Percentiles rank a stretch among this genome's conserved stretches.
phyloP scores from a whole-genome alignment of 2,113 vertebrate genomes.

The Mola mola region DNA sequence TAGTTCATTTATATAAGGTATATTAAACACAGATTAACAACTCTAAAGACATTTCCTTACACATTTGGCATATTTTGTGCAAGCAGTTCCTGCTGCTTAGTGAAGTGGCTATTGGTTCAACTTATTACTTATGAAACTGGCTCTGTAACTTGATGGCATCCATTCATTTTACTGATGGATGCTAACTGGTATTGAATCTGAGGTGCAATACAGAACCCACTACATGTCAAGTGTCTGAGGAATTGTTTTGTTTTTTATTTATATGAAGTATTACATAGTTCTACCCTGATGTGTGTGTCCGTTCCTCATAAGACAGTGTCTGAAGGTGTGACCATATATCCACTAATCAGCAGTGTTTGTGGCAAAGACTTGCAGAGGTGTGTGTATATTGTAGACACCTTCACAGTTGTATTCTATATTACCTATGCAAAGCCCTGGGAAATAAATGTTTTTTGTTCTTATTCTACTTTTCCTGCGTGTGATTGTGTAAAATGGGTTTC shows the following conservation, averaged over 20 bases:
- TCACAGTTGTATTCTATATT: constrained; percentile 29
- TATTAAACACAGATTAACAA: too few relatives aligned
- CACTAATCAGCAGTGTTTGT: constrained; percentile 14
- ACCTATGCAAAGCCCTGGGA: constrained; percentile 72
- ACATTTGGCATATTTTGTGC: too few relatives aligned
- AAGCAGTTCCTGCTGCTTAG: too few relatives aligned
- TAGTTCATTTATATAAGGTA: constrained; percentile 46
- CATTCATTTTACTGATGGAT: too few relatives aligned
- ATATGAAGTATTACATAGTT: constrained; percentile 63
- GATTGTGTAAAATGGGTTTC: neutral
- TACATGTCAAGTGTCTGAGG: too few relatives aligned
- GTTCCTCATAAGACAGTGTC: constrained; percentile 37
- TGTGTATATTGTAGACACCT: constrained; percentile 5
- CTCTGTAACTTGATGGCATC: too few relatives aligned
- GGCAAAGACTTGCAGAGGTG: neutral
- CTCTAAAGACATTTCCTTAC: too few relatives aligned
- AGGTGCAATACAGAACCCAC: too few relatives aligned
- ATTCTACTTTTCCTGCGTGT: neutral
- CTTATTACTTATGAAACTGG: too few relatives aligned
- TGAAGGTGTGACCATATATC: neutral
- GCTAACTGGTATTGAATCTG: neutral
- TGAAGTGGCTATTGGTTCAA: too few relatives aligned
- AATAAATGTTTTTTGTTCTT: constrained; percentile 62
- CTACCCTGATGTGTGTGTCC: constrained; percentile 22
- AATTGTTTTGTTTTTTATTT: too few relatives aligned